Percentiles rank a stretch among this genome's conserved stretches.
These are phyloP conservation scores for Balearica regulorum DNA, from an alignment of 2,797 vertebrate genomes.

Conservation along the genomic window DNA sequence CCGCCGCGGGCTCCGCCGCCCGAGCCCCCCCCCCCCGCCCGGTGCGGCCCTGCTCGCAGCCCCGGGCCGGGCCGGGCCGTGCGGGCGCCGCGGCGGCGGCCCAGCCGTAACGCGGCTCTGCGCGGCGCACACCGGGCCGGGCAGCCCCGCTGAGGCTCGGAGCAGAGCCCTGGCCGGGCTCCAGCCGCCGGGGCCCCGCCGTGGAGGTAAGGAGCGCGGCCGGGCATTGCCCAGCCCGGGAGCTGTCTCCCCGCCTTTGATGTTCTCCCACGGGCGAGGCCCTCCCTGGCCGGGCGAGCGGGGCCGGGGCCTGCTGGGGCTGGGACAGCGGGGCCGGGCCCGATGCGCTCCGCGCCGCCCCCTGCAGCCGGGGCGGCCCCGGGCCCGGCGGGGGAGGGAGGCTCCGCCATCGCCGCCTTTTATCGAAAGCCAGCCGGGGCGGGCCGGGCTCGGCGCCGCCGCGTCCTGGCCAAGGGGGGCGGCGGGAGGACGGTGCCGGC, in stretches of 20 bases:
- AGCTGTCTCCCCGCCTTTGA: not conserved
- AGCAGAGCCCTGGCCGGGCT: not conserved
- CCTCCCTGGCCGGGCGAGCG: not conserved
- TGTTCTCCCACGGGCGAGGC: not conserved
- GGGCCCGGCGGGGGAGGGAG: not conserved
- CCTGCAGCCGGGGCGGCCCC: not conserved
- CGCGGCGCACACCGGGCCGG: not conserved
- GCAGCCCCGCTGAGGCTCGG: not conserved
- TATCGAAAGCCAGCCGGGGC: not conserved
- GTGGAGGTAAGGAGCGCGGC: not conserved
- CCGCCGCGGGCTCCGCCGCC: not conserved
- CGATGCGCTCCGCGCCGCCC: not conserved
- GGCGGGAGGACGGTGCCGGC: not conserved
- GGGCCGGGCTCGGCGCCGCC: not conserved
- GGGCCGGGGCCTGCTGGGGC: not conserved
- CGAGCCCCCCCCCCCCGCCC: not conserved
- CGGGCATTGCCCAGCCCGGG: not conserved
- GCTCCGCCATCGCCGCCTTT: not conserved
- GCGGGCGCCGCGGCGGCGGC: not conserved
- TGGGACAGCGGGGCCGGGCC: not conserved
- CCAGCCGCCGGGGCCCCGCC: not conserved
- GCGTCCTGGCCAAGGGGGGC: not conserved
- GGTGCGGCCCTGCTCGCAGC: not conserved
- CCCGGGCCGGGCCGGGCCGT: not conserved
- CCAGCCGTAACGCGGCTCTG: not conserved